Conservation (phyloP, 2,888 invertebrate species). For the Podabrus alpinus region DNA sequence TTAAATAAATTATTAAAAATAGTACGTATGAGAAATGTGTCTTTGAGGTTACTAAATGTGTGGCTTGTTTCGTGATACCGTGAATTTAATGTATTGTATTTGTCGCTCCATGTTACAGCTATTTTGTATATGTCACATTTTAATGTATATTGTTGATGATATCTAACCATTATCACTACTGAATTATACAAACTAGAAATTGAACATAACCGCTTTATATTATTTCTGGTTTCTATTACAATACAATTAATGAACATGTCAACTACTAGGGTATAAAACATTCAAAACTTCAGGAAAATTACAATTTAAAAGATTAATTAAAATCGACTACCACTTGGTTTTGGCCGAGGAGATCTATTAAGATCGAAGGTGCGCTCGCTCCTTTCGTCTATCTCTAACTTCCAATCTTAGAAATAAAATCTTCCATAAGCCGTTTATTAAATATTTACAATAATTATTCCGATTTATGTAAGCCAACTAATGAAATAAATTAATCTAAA, state of each 20-base stretch:
- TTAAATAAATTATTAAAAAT: conserved; percentile 31
- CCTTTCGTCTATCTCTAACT: neutral
- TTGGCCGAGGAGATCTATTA: no score
- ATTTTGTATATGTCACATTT: conserved; percentile 27
- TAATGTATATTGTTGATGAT: neutral
- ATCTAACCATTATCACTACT: neutral
- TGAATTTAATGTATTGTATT: conserved; percentile 36
- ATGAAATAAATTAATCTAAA: neutral
- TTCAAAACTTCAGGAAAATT: neutral
- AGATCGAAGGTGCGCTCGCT: neutral
- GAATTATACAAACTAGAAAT: neutral
- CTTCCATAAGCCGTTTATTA: neutral
- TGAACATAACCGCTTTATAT: neutral
- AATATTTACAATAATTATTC: neutral
- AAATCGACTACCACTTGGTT: neutral
- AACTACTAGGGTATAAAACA: neutral
- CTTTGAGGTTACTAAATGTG: conserved; percentile 23
- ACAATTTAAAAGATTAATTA: neutral
- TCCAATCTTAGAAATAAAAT: neutral
- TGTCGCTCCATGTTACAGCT: conserved; percentile 27
- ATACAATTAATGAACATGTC: neutral
- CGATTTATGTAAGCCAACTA: neutral
- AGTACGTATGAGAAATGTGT: conserved; percentile 18
- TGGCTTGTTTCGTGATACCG: conserved; percentile 32
- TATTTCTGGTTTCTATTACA: neutral